Percentiles rank a stretch among this genome's conserved stretches.
phyloP scores from a whole-genome alignment of 2,888 invertebrate species.

The Melitaea athalia region DNA sequence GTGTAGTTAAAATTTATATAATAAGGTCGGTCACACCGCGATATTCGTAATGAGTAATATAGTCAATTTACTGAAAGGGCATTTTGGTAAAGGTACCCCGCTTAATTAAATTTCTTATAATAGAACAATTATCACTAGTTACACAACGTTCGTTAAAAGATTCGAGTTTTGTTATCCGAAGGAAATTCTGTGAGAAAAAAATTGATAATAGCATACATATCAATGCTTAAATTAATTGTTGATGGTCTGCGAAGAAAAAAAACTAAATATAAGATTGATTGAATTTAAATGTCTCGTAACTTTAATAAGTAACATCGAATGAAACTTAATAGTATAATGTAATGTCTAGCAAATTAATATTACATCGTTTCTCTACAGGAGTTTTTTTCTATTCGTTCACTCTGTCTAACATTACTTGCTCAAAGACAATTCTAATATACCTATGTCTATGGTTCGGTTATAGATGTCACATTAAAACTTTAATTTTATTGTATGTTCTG shows the following conservation, averaged over 20 bases:
- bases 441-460: neutral
- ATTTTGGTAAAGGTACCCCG: constrained; percentile 73
- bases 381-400: constrained; percentile 22
- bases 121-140: constrained; percentile 2
- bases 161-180: constrained; percentile 15
- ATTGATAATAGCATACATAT: constrained; percentile 19
- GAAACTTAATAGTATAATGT: neutral
- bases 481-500: constrained; percentile 7
- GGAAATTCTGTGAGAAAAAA: constrained; percentile 22
- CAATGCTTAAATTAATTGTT: constrained; percentile 11
- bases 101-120: constrained; percentile 42
- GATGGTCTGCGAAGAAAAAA: constrained; percentile 7
- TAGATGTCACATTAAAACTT: constrained; percentile 8
- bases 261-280: constrained; percentile 2
- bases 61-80: constrained; percentile 69
- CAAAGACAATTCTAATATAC: constrained; percentile 13
- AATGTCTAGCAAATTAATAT: constrained; percentile 13
- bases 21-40: constrained; percentile 23
- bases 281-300: constrained; percentile 1
- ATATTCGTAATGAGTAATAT: constrained; percentile 43
- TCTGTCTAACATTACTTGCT: constrained; percentile 18
- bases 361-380: constrained; percentile 18
- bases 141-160: constrained; percentile 14
- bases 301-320: constrained; percentile 2
- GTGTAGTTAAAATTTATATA: constrained; percentile 9